Base-by-base conservation (phyloP, 1,140 invertebrate species). In the Caenorhabditis brenneri region DNA sequence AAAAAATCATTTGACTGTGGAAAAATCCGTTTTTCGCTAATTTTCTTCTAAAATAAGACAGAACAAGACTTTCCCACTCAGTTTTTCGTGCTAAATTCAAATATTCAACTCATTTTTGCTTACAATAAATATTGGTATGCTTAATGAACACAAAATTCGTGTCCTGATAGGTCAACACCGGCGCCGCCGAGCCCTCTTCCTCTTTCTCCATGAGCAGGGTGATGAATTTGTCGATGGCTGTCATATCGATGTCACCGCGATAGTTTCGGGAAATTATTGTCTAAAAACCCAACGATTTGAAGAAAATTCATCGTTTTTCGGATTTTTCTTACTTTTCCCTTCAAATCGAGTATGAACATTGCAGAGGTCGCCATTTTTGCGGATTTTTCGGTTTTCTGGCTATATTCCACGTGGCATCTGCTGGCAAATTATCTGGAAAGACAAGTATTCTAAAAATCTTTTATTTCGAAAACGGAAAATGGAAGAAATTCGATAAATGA, bases 221-320 rank as follows among this genome's bases (percentile, higher is more conserved):
- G 96, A 99, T 98, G 88, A 99, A 99, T 91, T 99, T 99, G 89
- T 99, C 98, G 82, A 99, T 99, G 0, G 96, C 94, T 31, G 95
- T 94, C 92, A 97, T 94, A 89, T 99, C 97, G 53, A 99, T 96
- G 92, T 99, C 97, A 0, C 97, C 98, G 31, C 98, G 94, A 91
- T 99, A 99, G 90, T 98, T 99, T 48, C 97, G 93, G 48, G 96
- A 97, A 91, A 99, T 98, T 88, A 99, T 93, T 19, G 94, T 95
- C 89, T 90, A 82, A 81, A 90, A 46, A 31, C 9, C 51, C 22
- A 1, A 2, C 46, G 49, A 81, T 16, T 19, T 39, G 27, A 78
- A n/a, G n/a, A n/a, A n/a, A n/a, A n/a, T n/a, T n/a, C n/a, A n/a
- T n/a, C n/a, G n/a, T n/a, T n/a, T n/a, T n/a, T n/a, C n/a, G n/a